These are phyloP conservation scores for Sebastes iracundus DNA, from an alignment of 2,797 vertebrate genomes.

Conservation along the genomic window DNA sequence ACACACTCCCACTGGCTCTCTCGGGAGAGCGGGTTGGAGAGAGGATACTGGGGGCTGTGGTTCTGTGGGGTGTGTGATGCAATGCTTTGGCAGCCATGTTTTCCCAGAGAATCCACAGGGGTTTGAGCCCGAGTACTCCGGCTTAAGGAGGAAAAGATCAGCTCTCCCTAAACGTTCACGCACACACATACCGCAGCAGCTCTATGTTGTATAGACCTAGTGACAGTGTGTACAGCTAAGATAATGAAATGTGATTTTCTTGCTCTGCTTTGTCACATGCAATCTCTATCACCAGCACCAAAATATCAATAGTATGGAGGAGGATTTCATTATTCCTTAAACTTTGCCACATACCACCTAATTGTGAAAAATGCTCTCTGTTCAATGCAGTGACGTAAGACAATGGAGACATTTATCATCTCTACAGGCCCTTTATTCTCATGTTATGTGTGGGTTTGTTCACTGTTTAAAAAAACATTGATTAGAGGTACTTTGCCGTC, in stretches of 20 bases:
- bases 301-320: constrained; percentile 59
- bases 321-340: constrained; percentile 58
- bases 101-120: constrained; percentile 72
- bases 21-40: constrained; percentile 54
- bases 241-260: constrained; percentile 54
- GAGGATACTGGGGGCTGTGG: constrained; percentile 68
- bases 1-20: constrained; percentile 33
- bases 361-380: constrained; percentile 59
- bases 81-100: constrained; percentile 75
- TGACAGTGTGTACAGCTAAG: constrained; percentile 16
- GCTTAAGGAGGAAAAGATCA: constrained; percentile 42
- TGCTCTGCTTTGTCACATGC: constrained; percentile 40
- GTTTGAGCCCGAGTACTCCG: constrained; percentile 49
- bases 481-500: constrained; percentile 34
- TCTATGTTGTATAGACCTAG: constrained; percentile 29
- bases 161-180: constrained; percentile 48
- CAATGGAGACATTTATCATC: constrained; percentile 68
- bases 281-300: constrained; percentile 32
- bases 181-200: constrained; percentile 17
- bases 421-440: constrained; percentile 30
- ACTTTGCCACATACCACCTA: constrained; percentile 47
- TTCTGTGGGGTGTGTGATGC: constrained; percentile 75
- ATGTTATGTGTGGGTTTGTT: constrained; percentile 45
- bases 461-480: constrained; percentile 45
- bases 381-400: constrained; percentile 38